phyloP scores from a whole-genome alignment of 2,888 invertebrate species.

The Archaeoteleia sp. region DNA sequence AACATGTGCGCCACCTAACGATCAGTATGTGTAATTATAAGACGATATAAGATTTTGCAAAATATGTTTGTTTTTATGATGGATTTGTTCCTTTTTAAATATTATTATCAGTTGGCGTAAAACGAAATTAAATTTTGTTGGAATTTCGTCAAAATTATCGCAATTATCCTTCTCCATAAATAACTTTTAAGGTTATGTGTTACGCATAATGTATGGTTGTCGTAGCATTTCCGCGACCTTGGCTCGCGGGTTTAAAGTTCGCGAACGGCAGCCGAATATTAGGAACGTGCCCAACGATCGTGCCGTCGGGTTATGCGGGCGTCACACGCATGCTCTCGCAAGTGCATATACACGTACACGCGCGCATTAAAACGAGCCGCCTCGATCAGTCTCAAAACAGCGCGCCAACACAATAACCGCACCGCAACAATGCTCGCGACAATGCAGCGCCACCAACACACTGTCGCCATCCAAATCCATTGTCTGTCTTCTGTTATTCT shows the following conservation, averaged over 20 bases:
- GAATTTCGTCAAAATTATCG: too few species aligned
- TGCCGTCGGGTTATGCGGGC: constrained; percentile 45
- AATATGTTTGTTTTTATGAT: too few species aligned
- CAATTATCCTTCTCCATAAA: too few species aligned
- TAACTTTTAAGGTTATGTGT: too few species aligned
- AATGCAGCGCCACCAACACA: constrained; percentile 67
- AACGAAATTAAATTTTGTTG: too few species aligned
- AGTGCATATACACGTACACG: constrained; percentile 52
- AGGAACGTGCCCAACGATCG: constrained; percentile 66
- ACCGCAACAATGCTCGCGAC: constrained; percentile 60
- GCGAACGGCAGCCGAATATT: constrained; percentile 63
- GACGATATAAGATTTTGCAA: too few species aligned
- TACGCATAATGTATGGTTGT: too few species aligned
- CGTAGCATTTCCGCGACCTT: constrained; percentile 35
- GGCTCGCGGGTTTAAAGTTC: constrained; percentile 24
- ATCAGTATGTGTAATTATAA: too few species aligned
- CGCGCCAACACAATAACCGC: constrained; percentile 69
- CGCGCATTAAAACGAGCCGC: constrained; percentile 62
- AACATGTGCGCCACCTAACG: too few species aligned
- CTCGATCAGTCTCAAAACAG: constrained; percentile 72
- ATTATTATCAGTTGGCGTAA: too few species aligned
- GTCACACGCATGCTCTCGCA: constrained; percentile 44
- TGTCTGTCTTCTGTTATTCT: constrained; percentile 70
- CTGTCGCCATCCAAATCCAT: constrained; percentile 66
- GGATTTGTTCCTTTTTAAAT: too few species aligned